Evolutionary conservation across 2,888 invertebrate species (phyloP).

Genomic region (Sericinus montela): DNA sequence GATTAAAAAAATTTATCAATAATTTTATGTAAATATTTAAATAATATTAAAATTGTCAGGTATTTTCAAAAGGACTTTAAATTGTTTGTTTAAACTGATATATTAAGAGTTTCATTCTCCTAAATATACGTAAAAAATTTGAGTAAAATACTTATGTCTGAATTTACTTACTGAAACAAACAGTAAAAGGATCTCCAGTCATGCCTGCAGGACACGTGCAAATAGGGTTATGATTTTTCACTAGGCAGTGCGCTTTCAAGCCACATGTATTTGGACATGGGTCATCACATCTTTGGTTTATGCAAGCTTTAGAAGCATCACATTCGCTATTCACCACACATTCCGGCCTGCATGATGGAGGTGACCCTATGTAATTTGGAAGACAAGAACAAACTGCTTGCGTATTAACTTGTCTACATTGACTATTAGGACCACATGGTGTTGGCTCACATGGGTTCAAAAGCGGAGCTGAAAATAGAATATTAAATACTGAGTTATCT

Average conservation of each 20-base stretch:
- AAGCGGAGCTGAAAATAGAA: conserved; percentile 54
- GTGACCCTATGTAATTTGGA: conserved; percentile 87
- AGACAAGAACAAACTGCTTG: conserved; percentile 93
- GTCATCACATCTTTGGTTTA: conserved; percentile 91
- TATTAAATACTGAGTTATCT: conserved; percentile 7
- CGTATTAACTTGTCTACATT: conserved; percentile 87
- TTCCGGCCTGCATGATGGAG: conserved; percentile 90
- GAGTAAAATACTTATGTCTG: too few relatives aligned
- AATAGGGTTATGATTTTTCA: conserved; percentile 91
- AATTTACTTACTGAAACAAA: conserved; percentile 84
- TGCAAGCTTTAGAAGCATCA: conserved; percentile 88
- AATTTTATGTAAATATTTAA: too few relatives aligned
- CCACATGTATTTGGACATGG: conserved; percentile 94
- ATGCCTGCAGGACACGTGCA: conserved; percentile 92
- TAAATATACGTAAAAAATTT: too few relatives aligned
- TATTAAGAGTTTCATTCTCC: too few relatives aligned
- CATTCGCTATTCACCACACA: conserved; percentile 94
- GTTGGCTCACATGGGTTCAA: conserved; percentile 89
- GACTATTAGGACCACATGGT: conserved; percentile 93
- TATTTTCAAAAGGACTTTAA: too few relatives aligned
- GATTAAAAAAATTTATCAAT: too few relatives aligned
- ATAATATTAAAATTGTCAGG: too few relatives aligned
- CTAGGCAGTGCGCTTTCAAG: conserved; percentile 89
- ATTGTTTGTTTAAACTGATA: too few relatives aligned
- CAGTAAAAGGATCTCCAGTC: conserved; percentile 92